Conservation (phyloP, 2,113 vertebrate genomes). For the Sturnira hondurensis region DNA sequence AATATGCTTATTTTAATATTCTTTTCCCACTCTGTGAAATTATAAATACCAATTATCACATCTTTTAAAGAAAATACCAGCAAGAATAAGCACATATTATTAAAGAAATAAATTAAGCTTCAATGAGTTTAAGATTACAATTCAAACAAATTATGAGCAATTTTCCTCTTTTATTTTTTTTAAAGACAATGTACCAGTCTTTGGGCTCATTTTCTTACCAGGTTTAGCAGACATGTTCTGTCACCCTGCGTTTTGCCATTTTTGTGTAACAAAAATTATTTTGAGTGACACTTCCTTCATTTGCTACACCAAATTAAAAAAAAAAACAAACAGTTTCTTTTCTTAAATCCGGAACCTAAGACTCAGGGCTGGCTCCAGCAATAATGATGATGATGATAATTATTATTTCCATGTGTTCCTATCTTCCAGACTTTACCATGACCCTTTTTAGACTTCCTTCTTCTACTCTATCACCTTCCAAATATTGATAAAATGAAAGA, state of each 20-base stretch:
- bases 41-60: slow-evolving; percentile 20
- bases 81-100: slow-evolving; percentile 34
- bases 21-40: neutral
- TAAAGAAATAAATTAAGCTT: slow-evolving; percentile 36
- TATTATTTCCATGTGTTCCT: neutral
- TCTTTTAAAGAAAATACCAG: slow-evolving; percentile 29
- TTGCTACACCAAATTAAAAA: neutral
- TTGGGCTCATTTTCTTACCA: slow-evolving; percentile 29
- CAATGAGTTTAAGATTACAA: slow-evolving; percentile 29
- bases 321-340: neutral
- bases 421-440: neutral
- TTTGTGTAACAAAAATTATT: slow-evolving; percentile 40
- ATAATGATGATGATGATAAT: neutral
- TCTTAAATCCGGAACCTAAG: neutral
- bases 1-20: neutral
- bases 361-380: neutral
- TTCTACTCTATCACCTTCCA: neutral
- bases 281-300: neutral
- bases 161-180: neutral
- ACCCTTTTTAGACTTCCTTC: neutral
- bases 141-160: slow-evolving; percentile 53
- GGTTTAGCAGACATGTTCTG: slow-evolving; percentile 14
- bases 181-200: neutral
- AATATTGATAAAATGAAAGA: slow-evolving; percentile 28
- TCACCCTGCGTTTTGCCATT: slow-evolving; percentile 20